These are phyloP conservation scores for Seira ritae DNA, from an alignment of 2,888 invertebrate genomes.

Conservation along the genomic window DNA sequence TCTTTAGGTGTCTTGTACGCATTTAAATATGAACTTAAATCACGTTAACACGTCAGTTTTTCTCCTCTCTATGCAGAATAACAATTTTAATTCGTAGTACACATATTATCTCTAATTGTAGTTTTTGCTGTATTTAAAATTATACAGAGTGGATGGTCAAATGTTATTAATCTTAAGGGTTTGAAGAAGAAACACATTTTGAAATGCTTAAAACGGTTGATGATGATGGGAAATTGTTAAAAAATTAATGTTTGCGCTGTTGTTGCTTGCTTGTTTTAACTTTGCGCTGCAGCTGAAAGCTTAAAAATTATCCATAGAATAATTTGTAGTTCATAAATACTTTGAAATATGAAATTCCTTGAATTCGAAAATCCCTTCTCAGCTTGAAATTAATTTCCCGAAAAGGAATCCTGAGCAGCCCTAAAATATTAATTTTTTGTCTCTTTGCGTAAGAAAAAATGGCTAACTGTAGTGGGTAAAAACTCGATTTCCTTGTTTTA, in stretches of 20 bases:
- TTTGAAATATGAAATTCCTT: background rate
- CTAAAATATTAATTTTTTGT: slow-evolving; percentile 23
- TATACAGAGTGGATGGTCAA: slow-evolving; percentile 34
- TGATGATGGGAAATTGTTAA: background rate
- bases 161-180: background rate
- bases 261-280: background rate
- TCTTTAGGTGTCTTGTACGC: too few species aligned
- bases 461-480: background rate
- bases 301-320: background rate
- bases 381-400: background rate
- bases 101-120: background rate
- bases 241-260: background rate
- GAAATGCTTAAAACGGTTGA: background rate
- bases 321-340: background rate
- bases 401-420: background rate
- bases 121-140: slow-evolving; percentile 14
- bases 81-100: slow-evolving; percentile 12
- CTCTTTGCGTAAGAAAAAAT: slow-evolving; percentile 7
- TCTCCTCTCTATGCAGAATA: background rate
- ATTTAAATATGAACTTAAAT: too few species aligned
- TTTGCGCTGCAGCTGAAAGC: background rate
- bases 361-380: background rate
- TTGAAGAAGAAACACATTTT: background rate
- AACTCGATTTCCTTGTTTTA: slow-evolving; percentile 30
- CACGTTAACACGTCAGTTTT: too few species aligned